Conservation (phyloP, 2,113 vertebrate genomes). For the Percina caprodes region DNA sequence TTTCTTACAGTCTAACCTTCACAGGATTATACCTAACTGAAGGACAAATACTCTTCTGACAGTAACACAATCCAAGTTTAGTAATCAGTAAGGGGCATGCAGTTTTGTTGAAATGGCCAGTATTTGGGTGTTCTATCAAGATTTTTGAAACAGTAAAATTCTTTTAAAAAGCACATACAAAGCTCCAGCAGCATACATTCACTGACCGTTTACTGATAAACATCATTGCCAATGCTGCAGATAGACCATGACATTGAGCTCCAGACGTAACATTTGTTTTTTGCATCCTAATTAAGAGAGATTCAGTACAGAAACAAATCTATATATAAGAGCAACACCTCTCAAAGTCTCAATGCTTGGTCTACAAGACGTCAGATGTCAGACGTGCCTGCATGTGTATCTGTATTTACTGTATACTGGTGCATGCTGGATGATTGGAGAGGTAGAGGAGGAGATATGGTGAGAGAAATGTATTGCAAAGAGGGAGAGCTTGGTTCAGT, state of each 20-base stretch:
- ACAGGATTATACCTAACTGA: neutral
- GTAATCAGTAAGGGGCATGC: neutral
- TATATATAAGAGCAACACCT: conserved; percentile 47
- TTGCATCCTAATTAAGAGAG: conserved; percentile 19
- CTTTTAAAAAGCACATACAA: neutral
- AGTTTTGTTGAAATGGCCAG: neutral
- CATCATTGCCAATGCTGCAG: neutral
- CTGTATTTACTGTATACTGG: conserved; percentile 16
- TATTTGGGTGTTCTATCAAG: neutral
- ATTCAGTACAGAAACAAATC: conserved; percentile 15
- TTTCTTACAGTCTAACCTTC: neutral
- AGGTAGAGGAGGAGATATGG: neutral
- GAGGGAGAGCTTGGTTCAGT: neutral
- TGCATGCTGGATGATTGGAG: conserved; percentile 1
- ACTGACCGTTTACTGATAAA: neutral
- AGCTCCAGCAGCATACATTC: neutral
- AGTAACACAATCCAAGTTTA: neutral
- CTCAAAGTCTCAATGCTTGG: neutral
- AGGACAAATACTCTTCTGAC: neutral
- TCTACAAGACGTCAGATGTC: conserved; percentile 42
- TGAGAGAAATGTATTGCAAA: neutral
- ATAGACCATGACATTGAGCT: neutral
- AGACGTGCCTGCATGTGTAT: conserved; percentile 30
- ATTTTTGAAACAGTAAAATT: neutral
- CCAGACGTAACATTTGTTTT: conserved; percentile 3